Conservation (phyloP, 2,888 invertebrate genomes). For the Eupithecia pulchellata region DNA sequence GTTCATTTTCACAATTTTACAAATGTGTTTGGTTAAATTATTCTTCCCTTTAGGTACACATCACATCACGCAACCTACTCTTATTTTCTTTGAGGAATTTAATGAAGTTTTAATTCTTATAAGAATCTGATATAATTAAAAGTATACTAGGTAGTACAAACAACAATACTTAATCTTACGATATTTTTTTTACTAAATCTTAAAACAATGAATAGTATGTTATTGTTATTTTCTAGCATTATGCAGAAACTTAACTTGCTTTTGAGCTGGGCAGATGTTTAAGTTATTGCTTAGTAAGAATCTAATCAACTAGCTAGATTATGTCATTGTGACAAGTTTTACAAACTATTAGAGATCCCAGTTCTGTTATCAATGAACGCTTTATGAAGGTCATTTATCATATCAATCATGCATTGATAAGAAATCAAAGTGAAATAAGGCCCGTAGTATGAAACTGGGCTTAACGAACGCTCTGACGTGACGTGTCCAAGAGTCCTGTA, state of each 20-base stretch:
- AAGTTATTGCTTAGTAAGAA: background rate
- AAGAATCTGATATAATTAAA: no score
- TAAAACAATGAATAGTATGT: no score
- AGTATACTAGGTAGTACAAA: no score
- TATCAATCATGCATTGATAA: slow-evolving; percentile 4
- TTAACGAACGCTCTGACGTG: no score
- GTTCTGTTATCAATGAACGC: slow-evolving; percentile 18
- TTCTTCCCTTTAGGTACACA: background rate
- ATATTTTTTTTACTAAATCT: no score
- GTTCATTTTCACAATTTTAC: slow-evolving; percentile 85
- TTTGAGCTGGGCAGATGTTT: background rate
- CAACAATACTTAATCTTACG: background rate
- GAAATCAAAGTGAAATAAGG: background rate
- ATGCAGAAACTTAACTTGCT: background rate
- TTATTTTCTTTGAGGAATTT: background rate
- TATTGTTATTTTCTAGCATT: background rate
- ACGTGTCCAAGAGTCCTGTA: no score
- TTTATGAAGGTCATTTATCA: slow-evolving; percentile 20
- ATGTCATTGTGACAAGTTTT: slow-evolving; percentile 22
- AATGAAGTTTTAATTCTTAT: background rate
- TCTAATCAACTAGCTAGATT: slow-evolving; percentile 11
- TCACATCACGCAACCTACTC: background rate
- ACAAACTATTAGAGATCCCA: slow-evolving; percentile 14
- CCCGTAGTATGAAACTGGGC: no score
- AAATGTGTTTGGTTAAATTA: slow-evolving; percentile 53